Conservation (phyloP, 2,888 invertebrate species). For the Ornithoptera alexandrae region DNA sequence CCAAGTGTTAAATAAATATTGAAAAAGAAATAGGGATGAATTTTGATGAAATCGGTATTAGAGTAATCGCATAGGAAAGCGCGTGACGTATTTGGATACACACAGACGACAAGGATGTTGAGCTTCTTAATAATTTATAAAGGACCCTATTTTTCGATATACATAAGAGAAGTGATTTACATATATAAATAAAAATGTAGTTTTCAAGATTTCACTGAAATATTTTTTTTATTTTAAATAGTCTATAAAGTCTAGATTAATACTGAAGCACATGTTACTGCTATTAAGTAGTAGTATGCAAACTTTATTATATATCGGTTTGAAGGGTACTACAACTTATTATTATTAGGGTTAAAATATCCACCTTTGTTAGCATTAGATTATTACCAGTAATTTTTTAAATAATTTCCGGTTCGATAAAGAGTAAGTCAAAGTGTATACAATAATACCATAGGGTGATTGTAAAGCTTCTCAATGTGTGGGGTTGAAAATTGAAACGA, state of each 20-base stretch:
- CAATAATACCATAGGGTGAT: conserved; percentile 1
- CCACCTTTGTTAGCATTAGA: too few relatives aligned
- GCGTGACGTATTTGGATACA: conserved; percentile 53
- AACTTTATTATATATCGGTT: too few relatives aligned
- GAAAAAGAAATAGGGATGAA: conserved; percentile 65
- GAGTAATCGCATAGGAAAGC: conserved; percentile 74
- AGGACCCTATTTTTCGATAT: not conserved
- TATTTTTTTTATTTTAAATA: too few relatives aligned
- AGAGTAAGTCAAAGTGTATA: not conserved
- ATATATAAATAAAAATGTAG: too few relatives aligned
- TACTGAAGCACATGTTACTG: too few relatives aligned
- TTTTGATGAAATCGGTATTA: conserved; percentile 79
- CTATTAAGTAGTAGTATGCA: too few relatives aligned
- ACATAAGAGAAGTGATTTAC: too few relatives aligned
- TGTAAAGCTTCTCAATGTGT: not conserved
- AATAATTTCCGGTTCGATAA: not conserved
- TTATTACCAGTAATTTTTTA: not conserved
- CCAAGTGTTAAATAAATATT: conserved; percentile 71
- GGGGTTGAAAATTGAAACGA: conserved; percentile 6
- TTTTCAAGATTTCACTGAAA: too few relatives aligned
- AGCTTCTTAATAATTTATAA: conserved; percentile 1
- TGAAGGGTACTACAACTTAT: not conserved
- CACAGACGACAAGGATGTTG: conserved; percentile 35
- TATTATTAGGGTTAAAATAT: not conserved
- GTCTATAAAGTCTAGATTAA: too few relatives aligned